A percentile compares a stretch with the other conserved stretches of the same genome.
Evolutionary conservation across 2,797 vertebrate genomes (phyloP).

Genomic region (Sternarchorhynchus goeldii): DNA sequence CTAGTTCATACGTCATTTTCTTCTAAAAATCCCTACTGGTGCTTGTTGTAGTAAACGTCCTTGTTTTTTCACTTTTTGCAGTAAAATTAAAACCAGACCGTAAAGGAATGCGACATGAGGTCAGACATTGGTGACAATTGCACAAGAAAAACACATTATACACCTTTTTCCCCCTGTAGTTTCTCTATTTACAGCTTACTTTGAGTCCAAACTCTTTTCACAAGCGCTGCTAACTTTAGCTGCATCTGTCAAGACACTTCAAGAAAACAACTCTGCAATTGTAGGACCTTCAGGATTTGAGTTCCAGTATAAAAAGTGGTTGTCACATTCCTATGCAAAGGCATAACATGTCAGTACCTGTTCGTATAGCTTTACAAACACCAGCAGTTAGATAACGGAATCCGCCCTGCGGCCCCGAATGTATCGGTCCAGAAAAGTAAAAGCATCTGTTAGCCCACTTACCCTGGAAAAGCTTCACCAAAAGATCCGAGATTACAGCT

Average conservation of each 20-base stretch:
- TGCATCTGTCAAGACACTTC: background rate
- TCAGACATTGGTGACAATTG: constrained; percentile 49
- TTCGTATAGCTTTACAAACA: constrained; percentile 15
- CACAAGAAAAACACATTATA: constrained; percentile 31
- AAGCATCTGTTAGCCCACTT: constrained; percentile 66
- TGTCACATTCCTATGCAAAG: background rate
- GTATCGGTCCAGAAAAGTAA: constrained; percentile 29
- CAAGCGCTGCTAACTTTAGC: background rate
- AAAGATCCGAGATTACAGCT: constrained; percentile 49
- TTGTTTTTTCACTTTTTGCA: constrained; percentile 11
- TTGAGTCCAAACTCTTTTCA: background rate
- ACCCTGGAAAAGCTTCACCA: constrained; percentile 66
- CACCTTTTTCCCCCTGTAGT: constrained; percentile 17
- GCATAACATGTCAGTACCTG: constrained; percentile 32
- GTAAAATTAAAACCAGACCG: constrained; percentile 70
- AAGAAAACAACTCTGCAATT: background rate
- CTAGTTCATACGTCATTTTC: background rate
- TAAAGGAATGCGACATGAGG: constrained; percentile 57
- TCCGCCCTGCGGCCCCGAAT: background rate
- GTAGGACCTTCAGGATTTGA: background rate
- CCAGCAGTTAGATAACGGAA: constrained; percentile 1
- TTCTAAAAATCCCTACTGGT: constrained; percentile 10
- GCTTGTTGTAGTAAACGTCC: constrained; percentile 20
- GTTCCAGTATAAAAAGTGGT: background rate
- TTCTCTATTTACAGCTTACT: background rate